A percentile compares a stretch with the other conserved stretches of the same genome.
These are phyloP conservation scores for Myiozetetes cayanensis DNA, from an alignment of 2,113 vertebrate species.

Conservation along the genomic window DNA sequence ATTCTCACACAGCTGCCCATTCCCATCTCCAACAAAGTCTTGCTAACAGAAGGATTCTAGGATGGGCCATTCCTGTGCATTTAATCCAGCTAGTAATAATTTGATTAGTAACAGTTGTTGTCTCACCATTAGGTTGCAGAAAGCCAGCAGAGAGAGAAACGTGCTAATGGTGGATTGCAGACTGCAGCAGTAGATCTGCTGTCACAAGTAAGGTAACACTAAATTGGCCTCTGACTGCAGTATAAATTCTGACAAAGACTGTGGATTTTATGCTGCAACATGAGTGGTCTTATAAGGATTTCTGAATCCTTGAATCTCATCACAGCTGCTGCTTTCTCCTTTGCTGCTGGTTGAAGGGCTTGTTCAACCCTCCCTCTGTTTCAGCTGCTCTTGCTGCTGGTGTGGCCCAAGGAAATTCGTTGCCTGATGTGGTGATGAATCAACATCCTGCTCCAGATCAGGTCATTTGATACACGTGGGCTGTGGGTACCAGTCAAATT, in stretches of 20 bases:
- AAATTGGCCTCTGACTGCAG: neutral
- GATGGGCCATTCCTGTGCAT: neutral
- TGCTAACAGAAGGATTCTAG: neutral
- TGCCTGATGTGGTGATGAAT: neutral
- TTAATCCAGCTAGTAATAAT: neutral
- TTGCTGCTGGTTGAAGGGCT: neutral
- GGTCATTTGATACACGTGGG: neutral
- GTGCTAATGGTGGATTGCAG: neutral
- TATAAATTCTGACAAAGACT: neutral
- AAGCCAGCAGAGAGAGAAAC: neutral
- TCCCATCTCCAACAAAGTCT: neutral
- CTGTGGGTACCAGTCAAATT: neutral
- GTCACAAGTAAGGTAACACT: neutral
- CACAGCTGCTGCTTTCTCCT: neutral
- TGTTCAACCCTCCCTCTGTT: neutral
- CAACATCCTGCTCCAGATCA: neutral
- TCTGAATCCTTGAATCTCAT: neutral
- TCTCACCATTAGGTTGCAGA: neutral
- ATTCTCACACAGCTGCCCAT: neutral
- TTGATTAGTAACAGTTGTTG: neutral
- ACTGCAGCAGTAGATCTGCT: neutral
- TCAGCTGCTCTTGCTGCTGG: neutral
- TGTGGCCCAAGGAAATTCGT: neutral
- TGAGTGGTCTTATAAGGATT: neutral
- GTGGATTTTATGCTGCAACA: rapidly evolving